These are phyloP conservation scores for Diplosoma virens DNA, from an alignment of 23 tunicate species.

Conservation along the genomic window DNA sequence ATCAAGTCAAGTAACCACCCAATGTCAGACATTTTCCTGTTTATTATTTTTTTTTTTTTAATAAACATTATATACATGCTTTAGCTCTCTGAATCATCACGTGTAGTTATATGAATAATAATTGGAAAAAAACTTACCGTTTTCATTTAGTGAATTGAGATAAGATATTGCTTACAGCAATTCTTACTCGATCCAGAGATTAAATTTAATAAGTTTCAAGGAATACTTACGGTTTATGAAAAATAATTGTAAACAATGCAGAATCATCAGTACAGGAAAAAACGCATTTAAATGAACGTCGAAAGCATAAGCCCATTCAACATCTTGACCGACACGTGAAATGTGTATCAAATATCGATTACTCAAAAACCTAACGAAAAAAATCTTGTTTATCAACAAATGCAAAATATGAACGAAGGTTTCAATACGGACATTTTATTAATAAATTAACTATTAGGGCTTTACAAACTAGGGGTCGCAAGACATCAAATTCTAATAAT, in stretches of 20 bases:
- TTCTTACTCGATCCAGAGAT: not conserved
- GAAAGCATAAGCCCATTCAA: constrained; percentile 98
- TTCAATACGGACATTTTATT: not conserved
- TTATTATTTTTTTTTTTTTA: no score
- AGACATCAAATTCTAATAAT: no score
- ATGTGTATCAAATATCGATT: constrained; percentile 61
- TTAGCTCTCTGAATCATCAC: no score
- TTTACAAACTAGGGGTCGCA: no score
- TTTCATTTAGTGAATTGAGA: no score
- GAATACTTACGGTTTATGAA: constrained; percentile 74
- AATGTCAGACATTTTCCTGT: no score
- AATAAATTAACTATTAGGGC: no score
- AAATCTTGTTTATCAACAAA: not conserved
- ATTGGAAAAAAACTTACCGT: no score
- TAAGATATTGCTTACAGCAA: not conserved
- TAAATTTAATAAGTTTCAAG: not conserved
- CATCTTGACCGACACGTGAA: constrained; percentile 71
- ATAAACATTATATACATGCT: no score
- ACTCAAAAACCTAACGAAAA: constrained; percentile 66
- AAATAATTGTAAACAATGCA: constrained; percentile 89
- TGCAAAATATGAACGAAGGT: not conserved
- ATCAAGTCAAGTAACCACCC: no score
- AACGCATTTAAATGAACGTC: constrained; percentile 99
- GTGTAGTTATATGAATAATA: no score
- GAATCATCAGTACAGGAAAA: constrained; percentile 96